Percentiles rank a stretch among this genome's conserved stretches.
Evolutionary conservation across 2,888 invertebrate species (phyloP).

Genomic region (Buathra laborator): DNA sequence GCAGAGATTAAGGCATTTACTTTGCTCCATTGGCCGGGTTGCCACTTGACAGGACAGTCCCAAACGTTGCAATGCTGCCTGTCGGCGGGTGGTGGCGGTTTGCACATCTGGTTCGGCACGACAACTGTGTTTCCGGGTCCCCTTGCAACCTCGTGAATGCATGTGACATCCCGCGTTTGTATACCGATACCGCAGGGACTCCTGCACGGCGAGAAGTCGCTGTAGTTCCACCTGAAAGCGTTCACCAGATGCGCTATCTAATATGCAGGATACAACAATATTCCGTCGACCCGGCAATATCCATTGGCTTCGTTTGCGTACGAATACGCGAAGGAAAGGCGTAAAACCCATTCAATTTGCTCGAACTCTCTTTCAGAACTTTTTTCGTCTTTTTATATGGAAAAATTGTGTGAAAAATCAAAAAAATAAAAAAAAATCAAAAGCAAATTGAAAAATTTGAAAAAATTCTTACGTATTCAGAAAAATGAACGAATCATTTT

Average conservation of each 20-base stretch:
- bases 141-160: constrained; percentile 94
- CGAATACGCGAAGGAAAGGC: neutral
- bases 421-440: too few relatives aligned
- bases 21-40: constrained; percentile 94
- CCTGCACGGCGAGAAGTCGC: constrained; percentile 95
- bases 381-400: neutral
- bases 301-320: constrained; percentile 11
- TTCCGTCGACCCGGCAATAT: constrained; percentile 39
- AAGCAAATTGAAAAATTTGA: too few relatives aligned
- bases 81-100: constrained; percentile 95
- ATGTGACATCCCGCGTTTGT: constrained; percentile 95
- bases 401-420: too few relatives aligned
- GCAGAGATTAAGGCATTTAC: constrained; percentile 79
- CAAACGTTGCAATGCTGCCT: constrained; percentile 96
- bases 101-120: constrained; percentile 97
- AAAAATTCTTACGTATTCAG: neutral
- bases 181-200: constrained; percentile 98
- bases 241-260: constrained; percentile 45
- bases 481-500: neutral
- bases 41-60: constrained; percentile 97
- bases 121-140: constrained; percentile 95
- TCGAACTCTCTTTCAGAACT: constrained; percentile 10
- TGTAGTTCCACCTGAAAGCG: constrained; percentile 92
- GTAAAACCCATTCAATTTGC: constrained; percentile 34
- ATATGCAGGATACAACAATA: constrained; percentile 17